Conservation (phyloP, 2,888 invertebrate species). For the Nycteola revayana region DNA sequence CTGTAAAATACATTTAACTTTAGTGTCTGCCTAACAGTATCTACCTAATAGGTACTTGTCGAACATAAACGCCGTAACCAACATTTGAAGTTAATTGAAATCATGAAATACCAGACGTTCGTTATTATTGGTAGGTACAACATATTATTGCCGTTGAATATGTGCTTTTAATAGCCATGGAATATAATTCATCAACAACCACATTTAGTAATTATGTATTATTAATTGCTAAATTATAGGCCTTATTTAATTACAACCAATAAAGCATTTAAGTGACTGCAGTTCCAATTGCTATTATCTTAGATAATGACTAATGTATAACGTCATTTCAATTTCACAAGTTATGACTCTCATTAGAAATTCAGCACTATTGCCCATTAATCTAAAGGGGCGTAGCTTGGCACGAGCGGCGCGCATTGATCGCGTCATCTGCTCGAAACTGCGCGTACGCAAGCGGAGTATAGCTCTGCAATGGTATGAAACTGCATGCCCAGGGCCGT, state of each 20-base stretch:
- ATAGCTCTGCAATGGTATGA: conserved; percentile 10
- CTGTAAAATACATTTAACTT: conserved; percentile 28
- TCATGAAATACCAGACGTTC: too few species aligned
- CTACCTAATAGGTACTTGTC: conserved; percentile 10
- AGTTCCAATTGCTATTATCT: conserved; percentile 6
- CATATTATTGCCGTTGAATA: too few species aligned
- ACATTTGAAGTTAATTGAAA: conserved; percentile 34
- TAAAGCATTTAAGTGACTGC: too few species aligned
- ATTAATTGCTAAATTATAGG: too few species aligned
- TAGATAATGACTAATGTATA: conserved; percentile 42
- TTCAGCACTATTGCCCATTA: conserved; percentile 64
- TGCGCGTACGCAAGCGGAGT: conserved; percentile 12
- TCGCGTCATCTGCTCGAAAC: conserved; percentile 55
- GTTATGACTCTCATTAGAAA: conserved; percentile 65
- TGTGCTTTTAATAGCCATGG: too few species aligned
- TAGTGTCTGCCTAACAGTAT: conserved; percentile 7
- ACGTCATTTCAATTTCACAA: conserved; percentile 66
- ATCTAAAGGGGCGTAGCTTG: conserved; percentile 65
- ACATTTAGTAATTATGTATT: too few species aligned
- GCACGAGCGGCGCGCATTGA: conserved; percentile 65
- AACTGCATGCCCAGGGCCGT: not conserved
- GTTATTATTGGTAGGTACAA: too few species aligned
- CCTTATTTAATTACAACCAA: too few species aligned
- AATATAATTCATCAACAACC: too few species aligned
- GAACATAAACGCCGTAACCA: conserved; percentile 32